Evolutionary conservation across 2,797 vertebrate genomes (phyloP), one percentile per base, ranked within the genome.

Genomic region (Takifugu ocellatus): DNA sequence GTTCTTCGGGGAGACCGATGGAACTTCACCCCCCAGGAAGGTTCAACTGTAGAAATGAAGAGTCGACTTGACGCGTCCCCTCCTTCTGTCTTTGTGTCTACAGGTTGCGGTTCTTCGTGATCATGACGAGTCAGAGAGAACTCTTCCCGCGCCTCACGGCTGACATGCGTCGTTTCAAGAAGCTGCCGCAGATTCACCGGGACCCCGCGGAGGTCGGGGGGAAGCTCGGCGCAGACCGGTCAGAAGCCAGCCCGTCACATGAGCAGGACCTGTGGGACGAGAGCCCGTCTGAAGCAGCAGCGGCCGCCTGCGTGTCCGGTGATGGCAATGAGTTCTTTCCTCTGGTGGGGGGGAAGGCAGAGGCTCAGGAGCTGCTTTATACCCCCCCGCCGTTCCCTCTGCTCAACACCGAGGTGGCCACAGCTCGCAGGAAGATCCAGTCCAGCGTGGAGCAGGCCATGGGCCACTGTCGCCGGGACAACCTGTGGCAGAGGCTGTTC

Each of bases 61-160:
- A 21, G 21, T 21, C 21, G 21, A 21, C 21, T 29, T 29, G 2
- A 29, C 27, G 4, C 27, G 4, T 9, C 31, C 33, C 9, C 33
- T 36, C 9, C 33, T 11, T 10, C 31, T 33, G 21, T 21, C 21
- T 21, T 21, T 10, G 2, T 10, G 36, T 39, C 36, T 46, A 51
- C 60, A 99, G 97, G 85, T 75, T 99, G 21, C 91, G 90, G 54
- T 99, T 95, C 85, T 98, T 95, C 0, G 94, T 99, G 75, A 93
- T 99, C 81, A 98, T 99, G 93, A 98, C 97, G 0, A 99, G 96
- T 82, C 96, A 98, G 82, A 90, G 96, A 54, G 97, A 99, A 83
- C 92, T 98, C 14, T 99, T 99, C 51, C 97, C 97, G 0, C 92
- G 95, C 48, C 93, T 99, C 72, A 98, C 96, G 0, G 94, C 94